Evolutionary conservation across 2,113 vertebrate genomes (phyloP), one percentile per base, ranked within the genome.

Genomic region (Urocynchramus pylzowi): DNA sequence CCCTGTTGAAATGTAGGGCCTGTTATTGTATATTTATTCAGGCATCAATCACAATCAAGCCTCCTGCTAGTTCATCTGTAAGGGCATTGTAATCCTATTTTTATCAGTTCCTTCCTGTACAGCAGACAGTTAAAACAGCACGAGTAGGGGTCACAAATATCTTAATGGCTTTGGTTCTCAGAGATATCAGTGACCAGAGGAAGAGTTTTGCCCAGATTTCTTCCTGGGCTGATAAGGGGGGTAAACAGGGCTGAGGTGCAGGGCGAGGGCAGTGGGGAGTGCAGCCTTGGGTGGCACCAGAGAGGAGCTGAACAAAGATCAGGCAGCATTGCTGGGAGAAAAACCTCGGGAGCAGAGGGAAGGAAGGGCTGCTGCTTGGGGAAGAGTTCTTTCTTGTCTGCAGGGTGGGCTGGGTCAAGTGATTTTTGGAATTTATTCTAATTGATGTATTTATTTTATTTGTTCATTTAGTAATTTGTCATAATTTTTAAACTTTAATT

Each of bases 61-160:
- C 94, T 96, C 89, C 95, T 96, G 96, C 97, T 94, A 82, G 97
- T 98, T 97, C 97, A 97, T 98, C 95, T 73, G 97, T 97, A 67
- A 98, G 97, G 98, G 94, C 97, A 98, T 98, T 99, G 98, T 98
- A 98, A 98, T 98, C 97, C 98, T 98, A 98, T 98, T 98, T 99
- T 98, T 98, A 98, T 98, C 98, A 89, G 98, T 98, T 98, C 98
- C 98, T 99, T 98, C 98, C 98, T 98, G 98, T 97, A 96, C 97
- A 95, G 67, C 97, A 98, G 98, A 97, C 98, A 97, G 98, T 98
- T 98, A 98, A 98, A 98, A 98, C 76, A 98, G 97, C 97, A 94
- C 68, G 95, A 97, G 97, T 64, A 96, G 96, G 94, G 97, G 96
- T 97, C 98, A 98, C 96, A 97, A 98, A 97, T 98, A 98, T 98